These are phyloP conservation scores for Theretra japonica DNA, from an alignment of 2,888 invertebrate genomes.

Conservation along the genomic window DNA sequence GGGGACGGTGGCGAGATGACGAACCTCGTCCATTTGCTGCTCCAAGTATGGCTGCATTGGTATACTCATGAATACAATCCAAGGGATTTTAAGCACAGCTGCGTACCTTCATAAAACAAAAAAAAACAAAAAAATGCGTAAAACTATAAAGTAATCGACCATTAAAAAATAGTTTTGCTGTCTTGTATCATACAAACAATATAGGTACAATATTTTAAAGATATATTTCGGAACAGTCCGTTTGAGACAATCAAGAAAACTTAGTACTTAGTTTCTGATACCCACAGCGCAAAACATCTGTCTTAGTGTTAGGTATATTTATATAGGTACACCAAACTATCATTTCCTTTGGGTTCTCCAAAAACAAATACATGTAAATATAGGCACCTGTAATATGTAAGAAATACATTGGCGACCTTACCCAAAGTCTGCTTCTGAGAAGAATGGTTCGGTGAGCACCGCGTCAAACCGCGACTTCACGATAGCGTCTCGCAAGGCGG, in stretches of 20 bases:
- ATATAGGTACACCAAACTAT: no score
- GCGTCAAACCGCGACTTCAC: constrained; percentile 59
- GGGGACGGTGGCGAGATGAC: constrained; percentile 55
- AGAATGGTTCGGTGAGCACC: constrained; percentile 66
- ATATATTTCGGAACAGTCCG: no score
- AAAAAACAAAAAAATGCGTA: no score
- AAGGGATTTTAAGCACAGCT: constrained; percentile 62
- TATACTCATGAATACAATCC: constrained; percentile 60
- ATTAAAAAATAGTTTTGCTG: no score
- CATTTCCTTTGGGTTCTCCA: no score
- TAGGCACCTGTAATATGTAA: constrained; percentile 24
- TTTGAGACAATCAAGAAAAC: no score
- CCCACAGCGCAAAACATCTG: neutral
- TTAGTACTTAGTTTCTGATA: no score
- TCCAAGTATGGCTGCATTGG: constrained; percentile 54
- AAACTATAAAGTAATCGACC: no score
- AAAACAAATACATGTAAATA: no score
- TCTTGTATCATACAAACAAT: no score
- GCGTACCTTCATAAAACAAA: constrained; percentile 43
- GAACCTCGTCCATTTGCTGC: constrained; percentile 56
- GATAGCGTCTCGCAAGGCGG: constrained; percentile 46
- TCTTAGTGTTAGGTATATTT: no score
- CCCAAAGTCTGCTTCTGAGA: constrained; percentile 63
- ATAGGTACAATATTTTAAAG: no score
- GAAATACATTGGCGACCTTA: constrained; percentile 35